Evolutionary conservation across 2,888 invertebrate species (phyloP).

Genomic region (Chesias legatella): DNA sequence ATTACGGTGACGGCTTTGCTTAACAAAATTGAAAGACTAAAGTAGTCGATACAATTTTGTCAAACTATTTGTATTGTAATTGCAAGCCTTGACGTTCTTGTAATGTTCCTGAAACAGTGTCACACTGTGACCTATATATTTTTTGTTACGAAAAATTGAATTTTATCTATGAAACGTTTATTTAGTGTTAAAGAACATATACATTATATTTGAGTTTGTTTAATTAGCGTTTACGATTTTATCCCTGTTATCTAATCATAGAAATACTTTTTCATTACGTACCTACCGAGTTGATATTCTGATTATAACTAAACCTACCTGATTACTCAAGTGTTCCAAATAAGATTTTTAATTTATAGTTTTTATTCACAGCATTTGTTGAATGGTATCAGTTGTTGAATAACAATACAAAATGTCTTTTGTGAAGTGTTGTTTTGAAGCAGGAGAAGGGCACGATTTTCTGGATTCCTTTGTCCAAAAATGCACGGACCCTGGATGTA

Average conservation of each 20-base stretch:
- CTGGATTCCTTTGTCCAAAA: slow-evolving; percentile 88
- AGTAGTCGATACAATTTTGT: slow-evolving; percentile 28
- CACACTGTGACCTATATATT: slow-evolving; percentile 52
- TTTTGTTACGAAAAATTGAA: slow-evolving; percentile 31
- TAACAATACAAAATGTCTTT: slow-evolving; percentile 77
- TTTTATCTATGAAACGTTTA: slow-evolving; percentile 26
- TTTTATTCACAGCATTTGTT: too few relatives aligned
- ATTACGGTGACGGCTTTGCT: slow-evolving; percentile 23
- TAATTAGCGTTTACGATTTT: slow-evolving; percentile 1
- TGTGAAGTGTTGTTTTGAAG: slow-evolving; percentile 90
- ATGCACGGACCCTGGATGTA: slow-evolving; percentile 91
- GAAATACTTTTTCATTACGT: slow-evolving; percentile 22
- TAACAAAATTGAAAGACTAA: background rate
- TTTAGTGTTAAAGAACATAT: background rate
- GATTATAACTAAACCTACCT: slow-evolving; percentile 19
- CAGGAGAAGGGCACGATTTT: slow-evolving; percentile 86
- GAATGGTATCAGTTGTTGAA: too few relatives aligned
- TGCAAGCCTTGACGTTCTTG: slow-evolving; percentile 51
- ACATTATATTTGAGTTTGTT: slow-evolving; percentile 3
- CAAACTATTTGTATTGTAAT: slow-evolving; percentile 28
- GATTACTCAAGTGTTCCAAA: slow-evolving; percentile 14
- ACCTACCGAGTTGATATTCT: background rate
- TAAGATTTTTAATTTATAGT: background rate
- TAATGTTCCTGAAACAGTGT: slow-evolving; percentile 40
- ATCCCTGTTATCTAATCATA: slow-evolving; percentile 28